Base-by-base conservation (phyloP, 2,888 invertebrate species). In the Aleiodes leptofemur region DNA sequence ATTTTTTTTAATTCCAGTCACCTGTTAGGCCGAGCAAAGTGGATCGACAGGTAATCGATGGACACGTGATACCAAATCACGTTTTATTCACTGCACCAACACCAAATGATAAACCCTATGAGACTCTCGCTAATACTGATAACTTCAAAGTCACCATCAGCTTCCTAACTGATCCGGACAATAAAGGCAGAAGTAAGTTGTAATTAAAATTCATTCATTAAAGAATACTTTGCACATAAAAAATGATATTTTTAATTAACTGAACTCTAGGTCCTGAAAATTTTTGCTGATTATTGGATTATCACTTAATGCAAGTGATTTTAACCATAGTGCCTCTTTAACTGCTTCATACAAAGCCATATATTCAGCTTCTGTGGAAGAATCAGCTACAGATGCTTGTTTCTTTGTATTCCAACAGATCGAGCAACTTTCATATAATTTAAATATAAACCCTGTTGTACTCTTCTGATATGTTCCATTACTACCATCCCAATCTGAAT, bases 71-170 rank as follows among this genome's bases (percentile, higher is more conserved):
- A 82, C 96, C 96, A 0, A 94, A 94, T 85, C 93, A 95, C 86
- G 96, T 96, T 31, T 92, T 97, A 74, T 97, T 97, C 90, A 96
- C 96, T 0, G 93, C 95, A 80, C 95, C 97, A 14, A 95, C 96
- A 0, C 92, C 93, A 6, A 94, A 94, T 82, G 93, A 93, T 78
- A 91, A 92, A 78, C 94, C 95, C 80, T 96, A 94, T 86, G 93
- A 94, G 86, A 96, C 97, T 5, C 91, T 95, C 81, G 96, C 96
- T 31, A 96, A 95, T 86, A 93, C 94, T 53, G 96, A 96, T 85
- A 95, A 95, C 85, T 92, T 96, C 78, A 95, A 95, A 90, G 97
- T 97, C 70, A 94, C 95, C 81, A 92, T 96, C 78, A 95, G 95
- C 38, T 95, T 96, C 89, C 94, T 94, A 76, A 94, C 94, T 57